A percentile compares a stretch with the other conserved stretches of the same genome.
Conservation (phyloP, 1,140 invertebrate genomes). For the Magallana gigas region DNA sequence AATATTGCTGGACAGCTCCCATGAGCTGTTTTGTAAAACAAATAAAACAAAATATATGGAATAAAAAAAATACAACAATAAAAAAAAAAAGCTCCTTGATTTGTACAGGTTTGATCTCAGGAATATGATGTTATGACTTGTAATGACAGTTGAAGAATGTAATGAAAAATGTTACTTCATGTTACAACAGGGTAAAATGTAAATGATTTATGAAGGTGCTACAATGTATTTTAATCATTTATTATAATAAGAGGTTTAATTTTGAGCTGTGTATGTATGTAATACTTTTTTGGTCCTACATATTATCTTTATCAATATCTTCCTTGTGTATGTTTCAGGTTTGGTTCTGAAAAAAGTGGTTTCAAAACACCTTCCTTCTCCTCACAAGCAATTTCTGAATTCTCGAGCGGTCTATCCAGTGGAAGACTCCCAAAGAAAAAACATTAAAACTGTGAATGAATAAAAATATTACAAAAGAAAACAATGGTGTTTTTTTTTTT, state of each 20-base stretch:
- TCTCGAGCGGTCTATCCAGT: constrained; percentile 32
- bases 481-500: too few relatives aligned
- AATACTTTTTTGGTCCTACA: too few relatives aligned
- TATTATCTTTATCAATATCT: too few relatives aligned
- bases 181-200: too few relatives aligned
- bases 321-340: background rate
- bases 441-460: constrained; percentile 14
- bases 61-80: background rate
- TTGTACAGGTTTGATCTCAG: too few relatives aligned
- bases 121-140: too few relatives aligned
- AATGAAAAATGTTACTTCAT: too few relatives aligned
- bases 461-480: background rate
- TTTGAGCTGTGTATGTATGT: too few relatives aligned
- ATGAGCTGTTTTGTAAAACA: background rate
- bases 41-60: background rate
- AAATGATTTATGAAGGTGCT: too few relatives aligned
- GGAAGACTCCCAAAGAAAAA: constrained; percentile 27
- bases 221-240: too few relatives aligned
- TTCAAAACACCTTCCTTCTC: background rate
- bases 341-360: background rate
- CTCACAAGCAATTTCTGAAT: constrained; percentile 26
- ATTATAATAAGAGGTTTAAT: too few relatives aligned
- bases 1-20: background rate
- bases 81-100: background rate
- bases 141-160: too few relatives aligned